A percentile compares a stretch with the other conserved stretches of the same genome.
Conservation (phyloP, 2,888 invertebrate genomes). For the Pterostichus madidus region DNA sequence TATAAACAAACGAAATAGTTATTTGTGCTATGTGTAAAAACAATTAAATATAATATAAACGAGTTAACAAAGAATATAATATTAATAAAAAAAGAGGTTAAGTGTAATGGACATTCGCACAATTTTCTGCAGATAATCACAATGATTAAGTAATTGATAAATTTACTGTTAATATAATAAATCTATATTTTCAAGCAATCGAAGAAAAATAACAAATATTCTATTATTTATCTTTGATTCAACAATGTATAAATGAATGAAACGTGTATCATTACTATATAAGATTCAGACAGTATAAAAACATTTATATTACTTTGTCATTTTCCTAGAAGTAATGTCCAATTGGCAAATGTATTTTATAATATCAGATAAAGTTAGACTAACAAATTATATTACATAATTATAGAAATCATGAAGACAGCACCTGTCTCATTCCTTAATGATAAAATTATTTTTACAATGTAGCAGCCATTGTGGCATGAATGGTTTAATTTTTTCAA, state of each 20-base stretch:
- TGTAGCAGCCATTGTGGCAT: slow-evolving; percentile 33
- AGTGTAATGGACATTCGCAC: slow-evolving; percentile 9
- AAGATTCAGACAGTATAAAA: slow-evolving; percentile 43
- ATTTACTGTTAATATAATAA: slow-evolving; percentile 8
- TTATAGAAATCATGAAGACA: slow-evolving; percentile 26
- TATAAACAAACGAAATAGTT: slow-evolving; percentile 43
- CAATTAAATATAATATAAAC: slow-evolving; percentile 28
- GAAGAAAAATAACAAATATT: background rate
- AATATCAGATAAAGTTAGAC: background rate
- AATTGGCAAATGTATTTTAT: slow-evolving; percentile 29
- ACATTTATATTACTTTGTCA: slow-evolving; percentile 15
- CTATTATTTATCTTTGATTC: no score
- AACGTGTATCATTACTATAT: background rate
- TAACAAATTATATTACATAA: slow-evolving; percentile 1
- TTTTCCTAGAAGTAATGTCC: slow-evolving; percentile 1
- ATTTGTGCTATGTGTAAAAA: slow-evolving; percentile 47
- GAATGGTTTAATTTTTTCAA: slow-evolving; percentile 15
- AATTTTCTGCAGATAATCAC: slow-evolving; percentile 32
- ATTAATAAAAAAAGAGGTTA: slow-evolving; percentile 30
- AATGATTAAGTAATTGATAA: slow-evolving; percentile 33
- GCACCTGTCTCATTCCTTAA: slow-evolving; percentile 24
- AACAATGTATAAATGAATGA: background rate
- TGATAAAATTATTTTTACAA: slow-evolving; percentile 28
- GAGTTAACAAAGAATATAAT: slow-evolving; percentile 39
- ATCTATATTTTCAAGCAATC: background rate